These are phyloP conservation scores for Heteractis magnifica DNA, from an alignment of 92 coral and sea anemone genomes.

Conservation along the genomic window DNA sequence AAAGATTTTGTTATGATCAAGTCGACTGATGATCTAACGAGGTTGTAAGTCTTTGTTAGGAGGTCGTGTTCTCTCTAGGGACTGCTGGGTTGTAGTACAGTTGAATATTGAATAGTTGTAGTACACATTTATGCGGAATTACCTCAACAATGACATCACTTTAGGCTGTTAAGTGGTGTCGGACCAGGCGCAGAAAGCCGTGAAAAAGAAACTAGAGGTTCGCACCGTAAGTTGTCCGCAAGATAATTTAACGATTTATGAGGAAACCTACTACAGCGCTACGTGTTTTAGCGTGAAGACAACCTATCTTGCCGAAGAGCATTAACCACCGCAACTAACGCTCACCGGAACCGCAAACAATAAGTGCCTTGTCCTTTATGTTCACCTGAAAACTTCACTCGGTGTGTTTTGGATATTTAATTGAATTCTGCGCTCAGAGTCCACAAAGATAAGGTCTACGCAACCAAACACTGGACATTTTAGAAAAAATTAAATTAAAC, in stretches of 20 bases:
- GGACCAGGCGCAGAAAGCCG: slow-evolving; percentile 4
- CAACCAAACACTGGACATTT: neutral
- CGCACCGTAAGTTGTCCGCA: neutral
- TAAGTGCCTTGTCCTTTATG: slow-evolving; percentile 1
- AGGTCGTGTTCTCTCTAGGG: slow-evolving; percentile 18
- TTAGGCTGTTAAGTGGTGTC: slow-evolving; percentile 19
- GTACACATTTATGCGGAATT: slow-evolving; percentile 3
- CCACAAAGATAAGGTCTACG: neutral
- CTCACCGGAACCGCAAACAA: slow-evolving; percentile 31
- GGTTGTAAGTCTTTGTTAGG: slow-evolving; percentile 4
- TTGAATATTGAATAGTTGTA: neutral
- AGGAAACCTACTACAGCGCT: neutral
- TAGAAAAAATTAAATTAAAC: neutral
- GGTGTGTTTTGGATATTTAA: neutral
- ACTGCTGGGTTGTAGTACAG: neutral
- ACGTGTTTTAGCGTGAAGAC: neutral
- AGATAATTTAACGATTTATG: neutral
- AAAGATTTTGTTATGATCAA: neutral
- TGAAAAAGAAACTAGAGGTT: neutral
- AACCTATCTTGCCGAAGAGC: neutral
- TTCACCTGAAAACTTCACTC: slow-evolving; percentile 6
- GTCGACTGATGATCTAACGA: neutral
- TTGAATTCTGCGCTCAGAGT: neutral
- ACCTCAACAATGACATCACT: neutral
- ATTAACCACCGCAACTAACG: neutral